A percentile compares a stretch with the other conserved stretches of the same genome.
Evolutionary conservation across 2,888 invertebrate genomes (phyloP).

Genomic region (Andrena trimmerana): DNA sequence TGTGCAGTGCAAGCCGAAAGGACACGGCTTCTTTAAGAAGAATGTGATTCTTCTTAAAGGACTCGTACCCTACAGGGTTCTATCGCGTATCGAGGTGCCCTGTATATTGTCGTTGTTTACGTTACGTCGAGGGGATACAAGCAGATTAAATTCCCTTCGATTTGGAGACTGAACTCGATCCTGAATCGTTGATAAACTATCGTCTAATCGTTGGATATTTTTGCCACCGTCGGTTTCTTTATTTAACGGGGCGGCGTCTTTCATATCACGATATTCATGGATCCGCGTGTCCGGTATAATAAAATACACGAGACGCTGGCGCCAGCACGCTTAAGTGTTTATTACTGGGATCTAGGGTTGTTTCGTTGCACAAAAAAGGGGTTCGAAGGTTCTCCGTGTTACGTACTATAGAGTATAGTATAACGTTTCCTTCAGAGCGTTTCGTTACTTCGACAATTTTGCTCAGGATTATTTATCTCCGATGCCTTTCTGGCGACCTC

Average conservation of each 20-base stretch:
- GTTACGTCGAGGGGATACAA: constrained; percentile 36
- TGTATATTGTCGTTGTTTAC: constrained; percentile 18
- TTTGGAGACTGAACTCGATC: constrained; percentile 61
- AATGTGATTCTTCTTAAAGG: not conserved
- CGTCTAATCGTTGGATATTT: constrained; percentile 38
- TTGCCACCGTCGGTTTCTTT: constrained; percentile 51
- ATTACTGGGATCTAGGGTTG: constrained; percentile 11
- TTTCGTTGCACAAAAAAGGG: constrained; percentile 11
- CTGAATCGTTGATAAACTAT: constrained; percentile 58
- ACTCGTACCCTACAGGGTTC: not conserved
- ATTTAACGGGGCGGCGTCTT: constrained; percentile 43
- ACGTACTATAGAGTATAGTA: not conserved
- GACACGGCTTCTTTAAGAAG: not conserved
- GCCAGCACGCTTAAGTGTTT: not conserved
- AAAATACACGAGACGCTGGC: not conserved
- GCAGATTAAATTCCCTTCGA: constrained; percentile 53
- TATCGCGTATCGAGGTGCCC: constrained; percentile 22
- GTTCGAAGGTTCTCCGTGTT: not conserved
- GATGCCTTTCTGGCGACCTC: not conserved
- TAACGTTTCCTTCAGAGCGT: no score
- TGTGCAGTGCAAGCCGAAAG: not conserved
- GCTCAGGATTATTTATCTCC: not conserved
- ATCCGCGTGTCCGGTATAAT: constrained; percentile 7
- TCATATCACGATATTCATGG: constrained; percentile 38
- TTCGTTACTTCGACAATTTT: not conserved